These are phyloP conservation scores for Goniozus legneri DNA, from an alignment of 1,140 invertebrate species.

Conservation along the genomic window DNA sequence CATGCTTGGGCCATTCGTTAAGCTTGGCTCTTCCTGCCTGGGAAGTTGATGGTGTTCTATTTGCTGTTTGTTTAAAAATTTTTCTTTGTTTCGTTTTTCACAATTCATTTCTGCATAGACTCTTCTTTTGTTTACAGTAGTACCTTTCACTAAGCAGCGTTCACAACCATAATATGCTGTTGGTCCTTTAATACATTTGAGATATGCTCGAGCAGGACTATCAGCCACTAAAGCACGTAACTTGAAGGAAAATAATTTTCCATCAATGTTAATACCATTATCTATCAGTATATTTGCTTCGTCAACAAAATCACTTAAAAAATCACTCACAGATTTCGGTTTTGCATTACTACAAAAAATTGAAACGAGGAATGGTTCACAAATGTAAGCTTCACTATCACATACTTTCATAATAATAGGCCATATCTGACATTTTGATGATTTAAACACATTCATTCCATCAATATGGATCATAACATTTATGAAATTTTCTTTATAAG, in stretches of 20 bases:
- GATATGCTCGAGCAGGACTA: not conserved
- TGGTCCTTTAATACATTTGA: not conserved
- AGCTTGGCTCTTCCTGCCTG: no score
- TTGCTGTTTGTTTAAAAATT: not conserved
- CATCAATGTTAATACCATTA: not conserved
- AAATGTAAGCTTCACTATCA: no score
- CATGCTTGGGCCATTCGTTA: no score
- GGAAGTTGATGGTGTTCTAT: not conserved
- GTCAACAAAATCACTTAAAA: not conserved
- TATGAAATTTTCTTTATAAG: not conserved
- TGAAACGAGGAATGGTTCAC: not conserved
- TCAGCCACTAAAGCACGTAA: no score
- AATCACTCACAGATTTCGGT: not conserved
- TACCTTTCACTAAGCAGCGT: conserved; percentile 1
- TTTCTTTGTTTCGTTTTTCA: not conserved
- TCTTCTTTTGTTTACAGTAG: not conserved
- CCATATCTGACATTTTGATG: conserved; percentile 6
- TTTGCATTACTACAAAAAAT: not conserved
- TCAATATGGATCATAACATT: conserved; percentile 10
- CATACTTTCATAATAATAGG: conserved; percentile 11
- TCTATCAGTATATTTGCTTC: not conserved
- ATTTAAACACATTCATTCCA: conserved; percentile 3
- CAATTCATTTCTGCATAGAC: not conserved
- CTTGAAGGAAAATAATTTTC: not conserved
- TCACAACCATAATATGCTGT: conserved; percentile 1